These are phyloP conservation scores for Nymphalis polychloros DNA, from an alignment of 2,888 invertebrate species.

Conservation along the genomic window DNA sequence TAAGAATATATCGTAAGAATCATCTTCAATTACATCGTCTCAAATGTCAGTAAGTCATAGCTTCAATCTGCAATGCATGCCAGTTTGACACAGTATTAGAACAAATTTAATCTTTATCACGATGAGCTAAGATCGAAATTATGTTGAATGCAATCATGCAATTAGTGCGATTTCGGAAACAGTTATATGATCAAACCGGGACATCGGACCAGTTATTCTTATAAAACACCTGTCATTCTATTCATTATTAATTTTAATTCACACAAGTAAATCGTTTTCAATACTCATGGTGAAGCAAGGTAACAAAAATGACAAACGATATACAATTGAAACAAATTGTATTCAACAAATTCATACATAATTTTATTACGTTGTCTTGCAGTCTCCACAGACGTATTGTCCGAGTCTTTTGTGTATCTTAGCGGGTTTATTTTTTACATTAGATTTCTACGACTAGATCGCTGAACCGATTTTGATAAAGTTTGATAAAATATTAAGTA, in stretches of 20 bases:
- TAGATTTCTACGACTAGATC: too few relatives aligned
- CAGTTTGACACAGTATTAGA: conserved; percentile 6
- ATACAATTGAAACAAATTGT: too few relatives aligned
- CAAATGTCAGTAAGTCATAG: conserved; percentile 3
- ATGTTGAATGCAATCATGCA: background rate
- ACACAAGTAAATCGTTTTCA: background rate
- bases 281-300: background rate
- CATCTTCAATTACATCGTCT: conserved; percentile 17
- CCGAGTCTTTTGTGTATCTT: too few relatives aligned
- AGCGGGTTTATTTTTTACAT: too few relatives aligned
- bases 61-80: background rate
- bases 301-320: background rate
- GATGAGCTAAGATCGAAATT: background rate
- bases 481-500: too few relatives aligned
- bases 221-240: conserved; percentile 9
- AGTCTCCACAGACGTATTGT: too few relatives aligned
- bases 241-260: background rate
- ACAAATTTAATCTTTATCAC: conserved; percentile 5
- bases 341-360: too few relatives aligned
- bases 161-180: conserved; percentile 20
- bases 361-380: too few relatives aligned
- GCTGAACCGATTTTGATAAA: too few relatives aligned
- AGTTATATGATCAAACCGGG: conserved; percentile 22
- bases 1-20: conserved; percentile 6
- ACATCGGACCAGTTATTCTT: conserved; percentile 18